Percentiles rank a stretch among this genome's conserved stretches.
These are phyloP conservation scores for Thecophora atra DNA, from an alignment of 2,888 invertebrate genomes.

Conservation along the genomic window DNA sequence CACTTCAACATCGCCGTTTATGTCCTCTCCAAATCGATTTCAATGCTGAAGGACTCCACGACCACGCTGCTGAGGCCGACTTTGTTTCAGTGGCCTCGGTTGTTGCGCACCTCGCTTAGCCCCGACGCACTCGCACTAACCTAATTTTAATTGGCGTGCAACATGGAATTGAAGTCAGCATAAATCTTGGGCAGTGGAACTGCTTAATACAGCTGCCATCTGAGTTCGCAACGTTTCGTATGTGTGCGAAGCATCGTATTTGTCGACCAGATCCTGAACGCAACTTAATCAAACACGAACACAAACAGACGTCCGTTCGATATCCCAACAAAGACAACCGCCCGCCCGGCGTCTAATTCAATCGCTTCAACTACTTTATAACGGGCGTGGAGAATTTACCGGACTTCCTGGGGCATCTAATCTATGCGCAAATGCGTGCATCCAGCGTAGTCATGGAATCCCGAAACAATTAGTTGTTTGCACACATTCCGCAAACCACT, in stretches of 20 bases:
- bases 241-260: not conserved
- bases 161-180: not conserved
- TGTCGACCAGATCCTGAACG: slow-evolving; percentile 3
- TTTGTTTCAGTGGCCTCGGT: too few species aligned
- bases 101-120: too few species aligned
- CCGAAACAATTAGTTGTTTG: slow-evolving; percentile 17
- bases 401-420: not conserved
- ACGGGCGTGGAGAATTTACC: not conserved
- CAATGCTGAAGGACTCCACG: too few species aligned
- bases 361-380: slow-evolving; percentile 7
- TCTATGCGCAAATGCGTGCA: not conserved
- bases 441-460: not conserved
- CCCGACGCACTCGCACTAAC: not conserved
- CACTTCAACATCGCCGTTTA: too few species aligned
- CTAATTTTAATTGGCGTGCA: not conserved
- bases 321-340: not conserved
- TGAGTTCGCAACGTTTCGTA: not conserved
- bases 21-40: too few species aligned
- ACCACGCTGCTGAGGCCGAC: too few species aligned
- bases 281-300: not conserved
- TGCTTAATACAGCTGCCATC: not conserved
- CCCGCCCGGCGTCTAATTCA: not conserved
- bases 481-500: not conserved
- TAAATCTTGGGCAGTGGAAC: not conserved
- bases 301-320: not conserved